Base-by-base conservation (phyloP, 2,888 invertebrate species). In the Drosophila siamana region DNA sequence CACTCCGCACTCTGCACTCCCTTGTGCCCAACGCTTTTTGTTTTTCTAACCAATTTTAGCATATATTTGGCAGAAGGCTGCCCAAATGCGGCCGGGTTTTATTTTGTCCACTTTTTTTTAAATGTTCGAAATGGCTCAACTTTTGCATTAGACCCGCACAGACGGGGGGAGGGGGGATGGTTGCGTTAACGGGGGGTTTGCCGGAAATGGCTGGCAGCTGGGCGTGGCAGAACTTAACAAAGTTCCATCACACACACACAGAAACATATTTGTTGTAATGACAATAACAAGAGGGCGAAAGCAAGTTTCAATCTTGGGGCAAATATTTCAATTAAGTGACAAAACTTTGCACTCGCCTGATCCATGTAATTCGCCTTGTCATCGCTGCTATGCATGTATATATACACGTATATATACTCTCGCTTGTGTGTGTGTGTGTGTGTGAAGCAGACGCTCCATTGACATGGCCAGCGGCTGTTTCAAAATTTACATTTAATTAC, bases 261-360 rank as follows among this genome's bases (percentile, higher is more conserved):
- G 26, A 62, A n/a, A 50, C 30, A 62, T 56, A 46, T 69, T 83
- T 68, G 66, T 68, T 82, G 80, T 77, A 83, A 86, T 88, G 80
- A 74, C 86, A 80, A 69, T 65, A 70, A 71, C 43, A 55, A 41
- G 22, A 46, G 41, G 67, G 65, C 59, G 52, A 74, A 80, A 88
- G 83, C 81, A 84, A 88, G 83, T 83, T 90, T 89, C 78, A 86
- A 89, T 89, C 89, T 89, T 79, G 69, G 57, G 86, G 86, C 86
- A 89, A 90, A 90, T 89, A 89, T 89, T 89, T 90, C 89, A 89
- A 89, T 89, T 89, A 89, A 90, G 87, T 81, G 89, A 85, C 90
- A 83, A 89, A 89, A 89, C 81, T 90, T 90, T 80, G 78, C 80
- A 78, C 82, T 85, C 66, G 73, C 81, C 67, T 69, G 78, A 74